Base-by-base conservation (phyloP, 2,888 invertebrate genomes). In the Sylvicola cinctus region DNA sequence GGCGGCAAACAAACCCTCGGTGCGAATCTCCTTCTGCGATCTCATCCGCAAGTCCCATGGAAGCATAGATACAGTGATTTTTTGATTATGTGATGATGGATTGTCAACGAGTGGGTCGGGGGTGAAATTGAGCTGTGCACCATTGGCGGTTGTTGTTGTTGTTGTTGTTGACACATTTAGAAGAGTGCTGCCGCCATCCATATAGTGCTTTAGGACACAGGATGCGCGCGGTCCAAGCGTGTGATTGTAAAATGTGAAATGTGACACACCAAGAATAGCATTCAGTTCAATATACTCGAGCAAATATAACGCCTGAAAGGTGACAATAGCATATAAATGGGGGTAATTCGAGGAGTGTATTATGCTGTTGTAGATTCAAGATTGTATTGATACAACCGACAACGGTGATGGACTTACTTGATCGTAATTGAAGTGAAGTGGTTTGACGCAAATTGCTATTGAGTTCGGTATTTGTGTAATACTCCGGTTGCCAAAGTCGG, bases 211-310 rank as follows among this genome's bases (percentile, higher is more conserved):
- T 28, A 87, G 61, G 16, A 84, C 64, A 50, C 88, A 88, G 13
- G 70, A 70, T 11, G 81, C 83, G 33, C 75, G 72, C 1, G 66
- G 59, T 14, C 87, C 85, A 30, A 87, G 63, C 0, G 88, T 85
- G 52, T 84, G 79, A 53, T 90, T 90, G 62, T 88, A 90, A 58
- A 90, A 76, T 34, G 83, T 84, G 55, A 90, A 85, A 54, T 87
- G 85, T 33, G 70, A 71, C 27, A 78, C 81, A 1, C 90, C 90
- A 42, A 90, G 61, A 28, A 88, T 58, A 7, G 73, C 65, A 56
- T 90, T 83, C 45, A 90, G 61, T 55, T 90, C 90, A 46, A 90
- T 69, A 64, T 88, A 90, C 58, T 90, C 90, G 44, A 87, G 60
- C 42, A 90, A 62, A 64, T 83, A 81, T 36, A 83, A 61, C 4